Conservation (phyloP, 2,113 vertebrate genomes). For the Pelodiscus sinensis region DNA sequence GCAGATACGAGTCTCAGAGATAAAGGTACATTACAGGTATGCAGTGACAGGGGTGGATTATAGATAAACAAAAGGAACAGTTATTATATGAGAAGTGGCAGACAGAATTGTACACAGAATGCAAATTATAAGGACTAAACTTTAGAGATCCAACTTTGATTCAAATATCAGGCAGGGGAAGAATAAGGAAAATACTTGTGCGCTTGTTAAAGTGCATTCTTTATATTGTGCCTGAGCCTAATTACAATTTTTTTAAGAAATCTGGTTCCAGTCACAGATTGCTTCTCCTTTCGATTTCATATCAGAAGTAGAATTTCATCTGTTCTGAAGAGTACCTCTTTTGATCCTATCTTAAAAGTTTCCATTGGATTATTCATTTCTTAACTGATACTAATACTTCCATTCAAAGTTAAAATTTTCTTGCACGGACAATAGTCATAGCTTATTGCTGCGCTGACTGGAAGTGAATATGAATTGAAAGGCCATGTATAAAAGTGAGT, state of each 20-base stretch:
- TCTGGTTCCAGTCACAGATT: conserved; percentile 39
- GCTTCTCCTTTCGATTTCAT: conserved; percentile 40
- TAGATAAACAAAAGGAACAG: conserved; percentile 67
- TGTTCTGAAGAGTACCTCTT: conserved; percentile 68
- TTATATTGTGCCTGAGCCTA: conserved; percentile 28
- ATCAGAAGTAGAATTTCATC: conserved; percentile 42
- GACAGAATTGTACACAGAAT: conserved; percentile 48
- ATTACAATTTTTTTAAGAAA: conserved; percentile 38
- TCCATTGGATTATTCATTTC: conserved; percentile 58
- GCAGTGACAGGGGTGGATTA: conserved; percentile 68
- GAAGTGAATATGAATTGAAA: conserved; percentile 58
- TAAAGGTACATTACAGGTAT: conserved; percentile 77
- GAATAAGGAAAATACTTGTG: conserved; percentile 31
- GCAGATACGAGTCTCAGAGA: conserved; percentile 73
- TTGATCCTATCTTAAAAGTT: conserved; percentile 67
- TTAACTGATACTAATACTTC: conserved; percentile 26
- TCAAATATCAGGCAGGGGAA: background rate
- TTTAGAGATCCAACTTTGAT: background rate
- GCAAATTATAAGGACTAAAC: conserved; percentile 42
- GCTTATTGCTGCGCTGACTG: background rate
- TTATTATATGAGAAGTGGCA: conserved; percentile 48
- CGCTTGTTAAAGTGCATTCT: background rate
- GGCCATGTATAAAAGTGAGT: conserved; percentile 28
- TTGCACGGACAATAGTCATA: conserved; percentile 16
- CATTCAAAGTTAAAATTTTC: conserved; percentile 61